Conservation (phyloP, 2,888 invertebrate genomes). For the Celastrina argiolus region DNA sequence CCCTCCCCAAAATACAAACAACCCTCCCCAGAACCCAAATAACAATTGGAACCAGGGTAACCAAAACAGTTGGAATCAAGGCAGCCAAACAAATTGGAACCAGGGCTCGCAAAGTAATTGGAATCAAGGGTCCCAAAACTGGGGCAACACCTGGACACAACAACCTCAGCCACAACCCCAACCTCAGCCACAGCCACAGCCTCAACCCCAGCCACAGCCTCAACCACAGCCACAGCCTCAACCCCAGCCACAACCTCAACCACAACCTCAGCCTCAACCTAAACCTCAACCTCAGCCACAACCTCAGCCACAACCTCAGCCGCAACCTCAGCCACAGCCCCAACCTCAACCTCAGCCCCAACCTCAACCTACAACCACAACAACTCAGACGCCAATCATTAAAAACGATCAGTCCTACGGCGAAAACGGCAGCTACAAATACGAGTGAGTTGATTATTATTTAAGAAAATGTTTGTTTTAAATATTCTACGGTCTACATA, state of each 20-base stretch:
- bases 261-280: constrained; percentile 39
- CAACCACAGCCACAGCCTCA: constrained; percentile 53
- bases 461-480: no score
- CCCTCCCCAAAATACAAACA: constrained; percentile 31
- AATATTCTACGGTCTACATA: no score
- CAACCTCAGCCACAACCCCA: constrained; percentile 38
- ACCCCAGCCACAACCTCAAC: constrained; percentile 49
- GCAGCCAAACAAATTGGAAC: neutral
- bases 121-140: constrained; percentile 29
- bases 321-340: constrained; percentile 25
- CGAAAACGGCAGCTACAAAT: constrained; percentile 72
- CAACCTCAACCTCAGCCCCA: constrained; percentile 28
- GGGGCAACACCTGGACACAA: constrained; percentile 30
- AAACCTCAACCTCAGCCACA: constrained; percentile 30
- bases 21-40: constrained; percentile 30
- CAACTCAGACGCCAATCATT: constrained; percentile 59
- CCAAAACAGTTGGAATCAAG: constrained; percentile 1
- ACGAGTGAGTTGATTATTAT: constrained; percentile 62
- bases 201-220: constrained; percentile 52
- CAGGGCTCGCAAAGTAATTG: constrained; percentile 8
- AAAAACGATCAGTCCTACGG: constrained; percentile 65
- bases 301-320: constrained; percentile 32
- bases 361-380: constrained; percentile 39
- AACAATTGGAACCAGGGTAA: neutral
- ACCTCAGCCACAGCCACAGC: constrained; percentile 48